These are phyloP conservation scores for Pterocles gutturalis DNA, from an alignment of 2,113 vertebrate genomes.

Conservation along the genomic window DNA sequence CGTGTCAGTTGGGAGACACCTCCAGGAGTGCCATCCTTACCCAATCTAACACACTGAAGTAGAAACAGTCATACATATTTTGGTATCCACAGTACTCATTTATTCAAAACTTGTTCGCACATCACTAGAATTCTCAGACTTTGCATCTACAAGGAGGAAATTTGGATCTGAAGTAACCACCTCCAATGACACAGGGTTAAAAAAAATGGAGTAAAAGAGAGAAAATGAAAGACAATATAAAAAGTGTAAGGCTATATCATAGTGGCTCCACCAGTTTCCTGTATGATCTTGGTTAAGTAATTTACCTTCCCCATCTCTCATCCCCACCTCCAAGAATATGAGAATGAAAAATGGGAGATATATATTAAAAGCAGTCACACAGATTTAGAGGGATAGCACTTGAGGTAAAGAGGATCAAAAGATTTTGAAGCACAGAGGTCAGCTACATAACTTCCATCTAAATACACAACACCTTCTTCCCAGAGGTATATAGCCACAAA, in stretches of 20 bases:
- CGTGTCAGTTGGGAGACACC: not conserved
- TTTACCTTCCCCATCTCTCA: not conserved
- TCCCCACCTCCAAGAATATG: not conserved
- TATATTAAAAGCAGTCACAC: not conserved
- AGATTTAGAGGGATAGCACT: not conserved
- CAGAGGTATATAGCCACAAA: not conserved
- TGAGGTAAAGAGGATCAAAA: not conserved
- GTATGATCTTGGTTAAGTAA: not conserved
- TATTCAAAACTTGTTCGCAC: not conserved
- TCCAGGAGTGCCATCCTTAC: not conserved
- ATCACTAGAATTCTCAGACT: not conserved
- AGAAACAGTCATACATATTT: not conserved
- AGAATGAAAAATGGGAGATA: not conserved
- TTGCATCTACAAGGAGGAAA: not conserved
- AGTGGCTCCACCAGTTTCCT: not conserved
- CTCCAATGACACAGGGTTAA: not conserved
- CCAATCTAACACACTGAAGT: rapidly evolving
- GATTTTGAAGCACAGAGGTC: not conserved
- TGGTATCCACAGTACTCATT: not conserved
- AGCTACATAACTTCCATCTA: not conserved
- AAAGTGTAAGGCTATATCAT: not conserved
- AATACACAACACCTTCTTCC: not conserved
- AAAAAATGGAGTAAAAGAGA: not conserved
- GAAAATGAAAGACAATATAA: not conserved
- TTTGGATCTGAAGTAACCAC: not conserved